Base-by-base conservation (phyloP, 2,888 invertebrate species). In the Cerastis leucographa region DNA sequence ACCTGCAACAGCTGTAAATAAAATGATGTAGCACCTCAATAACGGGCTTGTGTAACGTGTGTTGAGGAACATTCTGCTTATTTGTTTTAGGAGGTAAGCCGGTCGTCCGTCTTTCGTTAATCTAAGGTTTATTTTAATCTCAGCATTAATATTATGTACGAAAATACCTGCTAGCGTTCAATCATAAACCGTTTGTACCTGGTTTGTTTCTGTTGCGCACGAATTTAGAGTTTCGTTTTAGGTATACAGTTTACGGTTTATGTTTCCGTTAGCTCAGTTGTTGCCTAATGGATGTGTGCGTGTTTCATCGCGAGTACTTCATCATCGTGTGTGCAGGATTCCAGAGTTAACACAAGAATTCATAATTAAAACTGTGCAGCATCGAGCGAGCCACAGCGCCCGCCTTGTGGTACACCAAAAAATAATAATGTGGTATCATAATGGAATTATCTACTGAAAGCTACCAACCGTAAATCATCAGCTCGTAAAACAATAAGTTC, bases 141-240 rank as follows among this genome's bases (percentile, higher is more conserved):
- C 87, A 88, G 91, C 91, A 95, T 96, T 95, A 96, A 95, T 95
- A 96, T 94, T 93, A 89, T 90, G 91, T 90, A 91, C 92, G 91
- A 93, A 93, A 96, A 96, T 96, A 96, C 94, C 96, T 94, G 95
- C 85, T 91, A 91, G 93, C 93, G 92, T 95, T 96, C 95, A 96
- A 96, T 96, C 96, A 96, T 96, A 96, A 94, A 91, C 90, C 90
- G 91, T 90, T 91, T 91, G 93, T 94, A 95, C 95, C 96, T 96
- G 96, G 96, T 96, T 96, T 95, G 95, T 96, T 96, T 96, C 96
- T 94, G 93, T 93, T 94, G 92, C 90, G 92, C 91, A 90, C 90
- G 90, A 90, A 92, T 92, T 93, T 92, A 90, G 88, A 88, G 90
- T 89, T 90, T 87, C 87, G 90, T 88, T 90, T 90, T 88, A 85